phyloP scores from a whole-genome alignment of 2,113 vertebrate species.

The Amphilophus citrinellus region DNA sequence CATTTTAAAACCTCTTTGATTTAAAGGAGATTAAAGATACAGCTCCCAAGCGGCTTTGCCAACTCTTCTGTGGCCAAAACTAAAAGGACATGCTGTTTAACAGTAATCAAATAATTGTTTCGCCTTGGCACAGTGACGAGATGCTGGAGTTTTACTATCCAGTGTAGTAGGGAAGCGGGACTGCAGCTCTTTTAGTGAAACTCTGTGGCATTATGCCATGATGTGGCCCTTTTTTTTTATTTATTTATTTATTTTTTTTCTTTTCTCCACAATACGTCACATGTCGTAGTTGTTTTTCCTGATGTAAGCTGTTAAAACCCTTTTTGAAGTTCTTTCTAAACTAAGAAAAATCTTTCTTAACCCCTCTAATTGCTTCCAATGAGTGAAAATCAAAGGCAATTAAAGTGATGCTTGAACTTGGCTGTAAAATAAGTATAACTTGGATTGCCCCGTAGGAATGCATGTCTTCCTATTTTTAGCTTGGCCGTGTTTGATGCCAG shows the following conservation, averaged over 20 bases:
- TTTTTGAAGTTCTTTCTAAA: constrained; percentile 40
- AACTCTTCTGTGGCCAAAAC: background rate
- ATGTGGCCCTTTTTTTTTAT: background rate
- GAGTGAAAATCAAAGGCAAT: constrained; percentile 61
- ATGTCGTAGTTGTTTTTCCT: constrained; percentile 18
- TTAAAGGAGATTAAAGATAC: constrained; percentile 8
- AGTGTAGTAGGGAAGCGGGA: background rate
- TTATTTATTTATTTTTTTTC: no score
- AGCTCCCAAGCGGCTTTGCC: background rate
- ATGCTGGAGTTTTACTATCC: constrained; percentile 30
- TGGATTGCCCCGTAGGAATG: constrained; percentile 38
- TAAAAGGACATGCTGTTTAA: constrained; percentile 17
- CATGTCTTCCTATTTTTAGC: constrained; percentile 50
- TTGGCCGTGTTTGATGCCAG: constrained; percentile 42
- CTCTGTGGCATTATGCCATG: background rate
- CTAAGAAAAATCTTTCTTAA: constrained; percentile 37
- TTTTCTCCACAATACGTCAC: background rate
- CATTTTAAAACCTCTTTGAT: constrained; percentile 4
- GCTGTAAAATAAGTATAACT: constrained; percentile 49
- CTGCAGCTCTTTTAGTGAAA: constrained; percentile 4
- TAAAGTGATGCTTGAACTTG: constrained; percentile 57
- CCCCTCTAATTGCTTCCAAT: constrained; percentile 63
- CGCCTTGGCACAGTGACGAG: background rate
- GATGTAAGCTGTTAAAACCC: constrained; percentile 11
- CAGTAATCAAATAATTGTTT: constrained; percentile 31